phyloP scores from a whole-genome alignment of 2,113 vertebrate species.

The Stigmatopora nigra region DNA sequence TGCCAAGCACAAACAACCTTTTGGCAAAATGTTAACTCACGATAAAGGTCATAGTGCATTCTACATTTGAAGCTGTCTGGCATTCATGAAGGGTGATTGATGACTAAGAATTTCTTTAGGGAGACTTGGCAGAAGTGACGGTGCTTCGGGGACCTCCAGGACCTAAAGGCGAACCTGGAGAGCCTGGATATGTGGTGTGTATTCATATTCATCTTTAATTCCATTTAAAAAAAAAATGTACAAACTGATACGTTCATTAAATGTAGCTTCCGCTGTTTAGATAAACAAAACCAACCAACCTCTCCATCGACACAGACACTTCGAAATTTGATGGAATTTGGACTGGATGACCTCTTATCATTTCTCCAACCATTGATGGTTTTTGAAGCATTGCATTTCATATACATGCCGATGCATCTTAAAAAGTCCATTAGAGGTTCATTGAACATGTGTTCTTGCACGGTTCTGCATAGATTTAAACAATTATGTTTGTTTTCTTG shows the following conservation, averaged over 20 bases:
- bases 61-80: conserved; percentile 11
- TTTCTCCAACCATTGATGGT: conserved; percentile 45
- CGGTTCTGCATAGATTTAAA: conserved; percentile 32
- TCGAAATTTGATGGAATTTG: too few relatives aligned
- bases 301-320: conserved; percentile 11
- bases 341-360: conserved; percentile 49
- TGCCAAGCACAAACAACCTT: conserved; percentile 7
- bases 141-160: conserved; percentile 80
- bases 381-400: conserved; percentile 46
- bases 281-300: conserved; percentile 19
- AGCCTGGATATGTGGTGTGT: conserved; percentile 54
- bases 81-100: neutral
- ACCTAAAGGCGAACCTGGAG: conserved; percentile 87
- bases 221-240: neutral
- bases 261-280: conserved; percentile 12
- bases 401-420: conserved; percentile 47
- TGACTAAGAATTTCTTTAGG: conserved; percentile 64
- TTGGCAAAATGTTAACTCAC: conserved; percentile 4
- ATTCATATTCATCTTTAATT: conserved; percentile 12
- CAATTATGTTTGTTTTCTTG: conserved; percentile 55
- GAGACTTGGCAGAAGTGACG: conserved; percentile 75
- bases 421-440: conserved; percentile 44
- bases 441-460: conserved; percentile 5
- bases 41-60: conserved; percentile 5
- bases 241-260: neutral